These are phyloP conservation scores for Ichneumon xanthorius DNA, from an alignment of 2,888 invertebrate species.

Conservation along the genomic window DNA sequence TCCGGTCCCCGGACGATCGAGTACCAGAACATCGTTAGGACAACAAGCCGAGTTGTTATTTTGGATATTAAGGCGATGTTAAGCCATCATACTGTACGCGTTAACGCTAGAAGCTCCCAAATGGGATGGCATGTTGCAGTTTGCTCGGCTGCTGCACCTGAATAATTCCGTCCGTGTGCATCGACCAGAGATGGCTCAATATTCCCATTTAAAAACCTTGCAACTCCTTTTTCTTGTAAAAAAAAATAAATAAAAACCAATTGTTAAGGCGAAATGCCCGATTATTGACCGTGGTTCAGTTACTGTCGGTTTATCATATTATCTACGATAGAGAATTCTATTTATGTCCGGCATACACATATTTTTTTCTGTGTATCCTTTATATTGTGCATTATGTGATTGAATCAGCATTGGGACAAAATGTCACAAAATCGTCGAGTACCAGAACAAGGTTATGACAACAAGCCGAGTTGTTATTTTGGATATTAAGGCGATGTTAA, in stretches of 20 bases:
- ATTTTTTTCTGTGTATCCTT: no score
- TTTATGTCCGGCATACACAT: no score
- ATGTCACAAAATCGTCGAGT: not conserved
- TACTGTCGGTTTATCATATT: no score
- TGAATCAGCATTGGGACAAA: no score
- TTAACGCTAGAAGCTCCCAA: conserved; percentile 31
- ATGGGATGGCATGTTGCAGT: conserved; percentile 19
- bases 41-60: conserved; percentile 71
- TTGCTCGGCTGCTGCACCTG: not conserved
- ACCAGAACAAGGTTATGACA: conserved; percentile 58
- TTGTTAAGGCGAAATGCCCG: no score
- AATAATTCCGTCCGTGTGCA: not conserved
- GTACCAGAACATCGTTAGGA: conserved; percentile 52
- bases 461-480: conserved; percentile 72
- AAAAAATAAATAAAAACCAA: no score
- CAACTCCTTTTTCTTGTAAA: no score
- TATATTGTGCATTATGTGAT: no score
- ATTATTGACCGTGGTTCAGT: no score
- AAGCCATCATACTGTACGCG: conserved; percentile 63
- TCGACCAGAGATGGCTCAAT: not conserved
- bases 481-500: conserved; percentile 75
- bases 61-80: conserved; percentile 75
- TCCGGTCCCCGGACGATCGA: conserved; percentile 33
- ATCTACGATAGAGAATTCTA: no score
- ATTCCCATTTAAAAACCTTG: not conserved